Base-by-base conservation (phyloP, 1,140 invertebrate genomes). In the Laupala kohalensis region DNA sequence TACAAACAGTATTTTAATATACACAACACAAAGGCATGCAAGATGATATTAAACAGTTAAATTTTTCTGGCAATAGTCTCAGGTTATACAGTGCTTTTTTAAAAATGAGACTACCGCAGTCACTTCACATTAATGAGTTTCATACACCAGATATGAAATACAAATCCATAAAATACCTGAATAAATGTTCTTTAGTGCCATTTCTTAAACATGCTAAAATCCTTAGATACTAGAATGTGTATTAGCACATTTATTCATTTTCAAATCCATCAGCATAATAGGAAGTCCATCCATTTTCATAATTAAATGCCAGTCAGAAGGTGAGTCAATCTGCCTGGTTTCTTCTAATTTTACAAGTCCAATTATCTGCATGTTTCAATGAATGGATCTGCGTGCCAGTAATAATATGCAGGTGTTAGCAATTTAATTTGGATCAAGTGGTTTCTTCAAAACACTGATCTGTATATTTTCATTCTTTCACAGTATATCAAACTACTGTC, bases 401-500 rank as follows among this genome's bases (percentile, higher is more conserved):
- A 53, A 13, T 53, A 53, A 53, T 53, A 13, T 13, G 9, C 37
- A 53, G 9, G 19, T 53, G 37, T 13, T 13, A 53, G 9, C 9
- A 19, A 53, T 9, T 53, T 53, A n/a, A 53, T 53, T 9, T 13
- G 37, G 19, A 13, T 53, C 19, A 53, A 53, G 9, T 53, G 9
- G 9, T 19, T 53, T 9, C 9, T 53, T 13, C 37, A 53, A 13
- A 19, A 53, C 9, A 4, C 19, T 53, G 19, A 53, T 13, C 4
- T 53, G 9, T 53, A 13, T 19, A 53, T 53, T 13, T 19, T 13
- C 37, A 4, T 53, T 53, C 37, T 53, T 53, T 53, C 9, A 13
- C 9, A 13, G 19, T 13, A 53, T 53, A 74, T 71, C 73, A 74
- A 27, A 74, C 73, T 26, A 69, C 37, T 25, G 70, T 74, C 64